Percentiles rank a stretch among this genome's conserved stretches.
phyloP scores from a whole-genome alignment of 2,113 vertebrate genomes.

The Pomatostomus ruficeps region DNA sequence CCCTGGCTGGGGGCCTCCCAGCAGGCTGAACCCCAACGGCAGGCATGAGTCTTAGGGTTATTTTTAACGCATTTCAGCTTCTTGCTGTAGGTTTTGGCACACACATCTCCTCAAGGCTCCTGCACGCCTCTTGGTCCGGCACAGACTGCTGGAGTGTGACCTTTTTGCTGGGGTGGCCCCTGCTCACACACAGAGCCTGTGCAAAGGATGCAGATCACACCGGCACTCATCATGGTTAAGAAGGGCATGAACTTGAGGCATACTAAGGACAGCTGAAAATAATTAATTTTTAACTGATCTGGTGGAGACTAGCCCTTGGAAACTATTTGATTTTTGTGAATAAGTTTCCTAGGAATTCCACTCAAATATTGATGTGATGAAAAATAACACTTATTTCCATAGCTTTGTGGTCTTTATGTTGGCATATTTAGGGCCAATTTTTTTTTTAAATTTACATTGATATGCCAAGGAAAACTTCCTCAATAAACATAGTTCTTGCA shows the following conservation, averaged over 20 bases:
- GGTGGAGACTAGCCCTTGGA: not conserved
- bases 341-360: not conserved
- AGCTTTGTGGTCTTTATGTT: not conserved
- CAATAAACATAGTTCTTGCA: not conserved
- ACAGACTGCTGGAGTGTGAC: not conserved
- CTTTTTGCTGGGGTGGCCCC: not conserved
- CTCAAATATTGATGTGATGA: not conserved
- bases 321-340: not conserved
- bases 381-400: not conserved
- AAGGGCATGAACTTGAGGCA: not conserved
- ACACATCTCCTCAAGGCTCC: not conserved
- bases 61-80: not conserved
- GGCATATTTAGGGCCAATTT: not conserved
- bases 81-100: not conserved
- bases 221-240: not conserved
- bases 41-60: not conserved
- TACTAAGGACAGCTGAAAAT: not conserved
- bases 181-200: not conserved
- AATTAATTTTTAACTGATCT: not conserved
- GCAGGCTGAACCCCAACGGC: not conserved
- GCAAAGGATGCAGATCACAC: not conserved
- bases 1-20: not conserved
- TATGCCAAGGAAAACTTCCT: slow-evolving; percentile 43
- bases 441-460: not conserved
- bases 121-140: not conserved